Base-by-base conservation (phyloP, 2,113 vertebrate species). In the Psilopogon haemacephalus region DNA sequence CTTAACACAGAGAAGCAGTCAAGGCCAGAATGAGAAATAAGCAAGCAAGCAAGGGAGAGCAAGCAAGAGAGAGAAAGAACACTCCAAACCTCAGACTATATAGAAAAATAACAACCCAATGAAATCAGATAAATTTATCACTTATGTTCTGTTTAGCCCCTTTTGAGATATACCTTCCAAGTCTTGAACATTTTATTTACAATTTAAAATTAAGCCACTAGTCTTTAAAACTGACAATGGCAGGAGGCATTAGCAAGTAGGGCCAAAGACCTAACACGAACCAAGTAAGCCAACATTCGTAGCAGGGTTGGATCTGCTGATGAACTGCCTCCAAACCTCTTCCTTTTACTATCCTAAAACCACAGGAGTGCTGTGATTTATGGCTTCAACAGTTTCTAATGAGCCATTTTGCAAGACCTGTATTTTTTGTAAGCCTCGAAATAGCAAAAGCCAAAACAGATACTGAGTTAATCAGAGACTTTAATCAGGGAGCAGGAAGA, bases 171-270 rank as follows among this genome's bases (percentile, higher is more conserved):
- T 17, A 44, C 42, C 42, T 17, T 44, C 16, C 42, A 44, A 44
- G 15, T 44, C 42, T 44, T 44, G 42, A 44, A 44, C 42, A 44
- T 44, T 44, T 44, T 44, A 44, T 44, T 44, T 44, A 44, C 42
- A 44, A 8, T 44, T 44, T 44, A 44, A 44, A 17, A 44, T 44
- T 44, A 44, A 44, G 42, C 42, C 42, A 44, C 16, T 44, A 44
- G 42, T 17, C 42, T 44, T 18, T 44, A 44, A 44, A 44, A 17
- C 42, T 44, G 42, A 16, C 42, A 44, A 18, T 44, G 69, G 44
- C 3, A 0, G 8, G 1, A 9, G 24, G n/a, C 35, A 20, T 33
- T 42, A 58, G n/a, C 32, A 32, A 59, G 24, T 1, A 56, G 50
- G 37, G 58, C 10, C 37, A 42, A 59, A 71, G 64, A 76, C 30